Evolutionary conservation across 2,797 vertebrate species (phyloP).

Genomic region (Pseudochaenichthys georgianus): DNA sequence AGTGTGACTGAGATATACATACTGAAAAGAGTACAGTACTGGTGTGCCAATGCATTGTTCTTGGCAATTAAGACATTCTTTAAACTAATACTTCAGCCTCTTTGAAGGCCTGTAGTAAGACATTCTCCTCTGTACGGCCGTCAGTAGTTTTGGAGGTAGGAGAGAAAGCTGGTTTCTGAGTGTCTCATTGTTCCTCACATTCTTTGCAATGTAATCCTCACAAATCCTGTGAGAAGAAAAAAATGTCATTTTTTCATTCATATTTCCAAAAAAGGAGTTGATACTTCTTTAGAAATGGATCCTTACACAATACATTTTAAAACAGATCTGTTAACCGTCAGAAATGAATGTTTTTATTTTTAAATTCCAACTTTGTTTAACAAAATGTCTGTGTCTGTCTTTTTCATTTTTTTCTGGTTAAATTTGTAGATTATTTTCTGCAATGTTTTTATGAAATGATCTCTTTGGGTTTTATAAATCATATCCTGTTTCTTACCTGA

Average conservation of each 20-base stretch:
- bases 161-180: constrained; percentile 86
- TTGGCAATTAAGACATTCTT: constrained; percentile 27
- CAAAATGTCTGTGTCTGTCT: too few relatives aligned
- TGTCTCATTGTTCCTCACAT: constrained; percentile 65
- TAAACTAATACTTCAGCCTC: constrained; percentile 46
- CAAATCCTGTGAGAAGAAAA: constrained; percentile 84
- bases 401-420: too few relatives aligned
- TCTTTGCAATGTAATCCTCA: constrained; percentile 92
- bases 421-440: background rate
- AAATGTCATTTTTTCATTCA: constrained; percentile 4
- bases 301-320: background rate
- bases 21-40: constrained; percentile 39
- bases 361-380: too few relatives aligned
- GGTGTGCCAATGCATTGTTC: constrained; percentile 12
- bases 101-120: constrained; percentile 89
- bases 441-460: background rate
- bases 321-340: background rate
- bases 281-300: background rate
- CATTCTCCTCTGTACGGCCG: constrained; percentile 87
- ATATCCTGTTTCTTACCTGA: constrained; percentile 82
- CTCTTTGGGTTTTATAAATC: background rate
- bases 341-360: constrained; percentile 3
- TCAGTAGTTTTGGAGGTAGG: constrained; percentile 88
- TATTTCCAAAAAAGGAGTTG: constrained; percentile 13
- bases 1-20: constrained; percentile 15